Evolutionary conservation across 1,140 invertebrate genomes (phyloP).

Genomic region (Papilio polyxenes): DNA sequence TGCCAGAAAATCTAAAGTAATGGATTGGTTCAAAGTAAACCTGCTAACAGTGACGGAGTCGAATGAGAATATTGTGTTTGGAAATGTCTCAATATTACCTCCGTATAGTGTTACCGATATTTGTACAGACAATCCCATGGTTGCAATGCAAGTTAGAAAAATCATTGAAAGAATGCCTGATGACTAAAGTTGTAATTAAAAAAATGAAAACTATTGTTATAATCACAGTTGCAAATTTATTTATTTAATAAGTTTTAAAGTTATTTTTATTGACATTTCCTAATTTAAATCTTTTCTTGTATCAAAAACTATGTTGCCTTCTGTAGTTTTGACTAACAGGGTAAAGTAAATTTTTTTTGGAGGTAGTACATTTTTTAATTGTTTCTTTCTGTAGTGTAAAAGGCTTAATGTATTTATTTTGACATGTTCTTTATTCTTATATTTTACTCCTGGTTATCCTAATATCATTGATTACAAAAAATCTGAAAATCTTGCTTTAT

Average conservation of each 20-base stretch:
- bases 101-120: constrained; percentile 63
- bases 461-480: no score
- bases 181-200: constrained; percentile 39
- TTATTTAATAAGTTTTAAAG: not conserved
- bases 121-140: constrained; percentile 66
- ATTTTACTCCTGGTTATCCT: no score
- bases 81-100: constrained; percentile 62
- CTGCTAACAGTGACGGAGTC: constrained; percentile 60
- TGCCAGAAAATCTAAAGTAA: constrained; percentile 56
- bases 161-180: constrained; percentile 66
- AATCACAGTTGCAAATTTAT: not conserved
- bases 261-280: not conserved
- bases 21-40: constrained; percentile 66
- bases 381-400: no score
- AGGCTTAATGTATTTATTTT: no score
- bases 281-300: not conserved
- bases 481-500: no score
- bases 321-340: no score
- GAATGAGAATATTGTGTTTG: constrained; percentile 62
- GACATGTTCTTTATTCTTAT: no score
- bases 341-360: no score
- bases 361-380: no score
- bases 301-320: no score
- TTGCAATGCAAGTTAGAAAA: constrained; percentile 66
- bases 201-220: not conserved